These are phyloP conservation scores for Nebria brevicollis DNA, from an alignment of 2,888 invertebrate genomes.

Conservation along the genomic window DNA sequence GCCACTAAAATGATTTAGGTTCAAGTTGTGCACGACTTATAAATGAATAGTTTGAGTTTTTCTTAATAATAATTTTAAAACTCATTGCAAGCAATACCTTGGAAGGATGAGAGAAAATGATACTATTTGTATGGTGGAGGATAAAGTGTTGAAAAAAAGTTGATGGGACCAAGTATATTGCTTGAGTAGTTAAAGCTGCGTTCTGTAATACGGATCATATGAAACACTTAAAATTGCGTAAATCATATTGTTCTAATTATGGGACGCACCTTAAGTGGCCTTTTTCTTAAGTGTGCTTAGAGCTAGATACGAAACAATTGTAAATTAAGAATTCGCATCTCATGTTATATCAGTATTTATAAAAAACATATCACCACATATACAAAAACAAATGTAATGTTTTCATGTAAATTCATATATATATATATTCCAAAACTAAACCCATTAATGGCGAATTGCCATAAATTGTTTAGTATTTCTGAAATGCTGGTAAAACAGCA, in stretches of 20 bases:
- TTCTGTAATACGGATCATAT: background rate
- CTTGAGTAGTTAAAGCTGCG: conserved; percentile 41
- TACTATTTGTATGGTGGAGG: background rate
- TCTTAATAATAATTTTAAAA: conserved; percentile 27
- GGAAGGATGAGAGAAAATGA: conserved; percentile 19
- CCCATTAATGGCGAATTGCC: no score
- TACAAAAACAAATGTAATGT: background rate
- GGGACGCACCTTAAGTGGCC: conserved; percentile 34
- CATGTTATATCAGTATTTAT: conserved; percentile 45
- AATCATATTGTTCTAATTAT: background rate
- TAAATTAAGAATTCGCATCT: conserved; percentile 37
- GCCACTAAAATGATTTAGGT: background rate
- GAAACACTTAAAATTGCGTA: background rate
- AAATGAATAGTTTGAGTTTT: conserved; percentile 17
- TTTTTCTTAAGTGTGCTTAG: conserved; percentile 48
- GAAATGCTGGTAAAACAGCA: no score
- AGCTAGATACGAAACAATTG: conserved; percentile 44
- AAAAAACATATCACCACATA: conserved; percentile 38
- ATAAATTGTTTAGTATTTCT: no score
- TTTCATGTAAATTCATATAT: background rate
- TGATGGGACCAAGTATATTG: conserved; percentile 47
- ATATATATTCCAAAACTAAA: no score
- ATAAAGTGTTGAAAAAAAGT: background rate
- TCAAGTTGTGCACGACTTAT: background rate
- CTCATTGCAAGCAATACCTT: conserved; percentile 46